Evolutionary conservation across 2,113 vertebrate genomes (phyloP).

Genomic region (Telmatochromis sp.): DNA sequence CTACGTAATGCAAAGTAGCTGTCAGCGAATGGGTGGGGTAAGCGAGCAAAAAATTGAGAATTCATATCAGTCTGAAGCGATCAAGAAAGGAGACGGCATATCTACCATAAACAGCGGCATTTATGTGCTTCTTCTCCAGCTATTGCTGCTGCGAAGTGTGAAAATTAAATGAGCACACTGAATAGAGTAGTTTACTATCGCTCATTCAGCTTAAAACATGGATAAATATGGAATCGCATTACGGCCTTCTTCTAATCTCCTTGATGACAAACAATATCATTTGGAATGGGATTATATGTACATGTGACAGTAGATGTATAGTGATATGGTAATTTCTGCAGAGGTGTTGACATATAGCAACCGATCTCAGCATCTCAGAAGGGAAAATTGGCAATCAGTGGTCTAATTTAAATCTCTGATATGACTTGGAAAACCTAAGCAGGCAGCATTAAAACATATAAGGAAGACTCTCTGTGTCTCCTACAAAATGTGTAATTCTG

Average conservation of each 20-base stretch:
- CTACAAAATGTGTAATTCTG: neutral
- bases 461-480: neutral
- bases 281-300: neutral
- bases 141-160: neutral
- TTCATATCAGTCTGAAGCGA: neutral
- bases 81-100: neutral
- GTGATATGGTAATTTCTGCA: neutral
- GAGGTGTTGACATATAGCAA: neutral
- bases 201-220: neutral
- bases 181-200: neutral
- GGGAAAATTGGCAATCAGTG: neutral
- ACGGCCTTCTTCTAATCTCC: neutral
- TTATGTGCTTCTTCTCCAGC: neutral
- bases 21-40: neutral
- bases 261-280: neutral
- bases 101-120: neutral
- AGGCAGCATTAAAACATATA: neutral
- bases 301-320: neutral
- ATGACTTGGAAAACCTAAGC: neutral
- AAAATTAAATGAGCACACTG: conserved; percentile 5
- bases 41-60: neutral
- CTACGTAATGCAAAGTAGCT: conserved; percentile 3
- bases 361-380: neutral
- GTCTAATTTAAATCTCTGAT: neutral
- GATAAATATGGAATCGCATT: neutral